phyloP scores from a whole-genome alignment of 2,113 vertebrate genomes.

The Amazona guildingii region DNA sequence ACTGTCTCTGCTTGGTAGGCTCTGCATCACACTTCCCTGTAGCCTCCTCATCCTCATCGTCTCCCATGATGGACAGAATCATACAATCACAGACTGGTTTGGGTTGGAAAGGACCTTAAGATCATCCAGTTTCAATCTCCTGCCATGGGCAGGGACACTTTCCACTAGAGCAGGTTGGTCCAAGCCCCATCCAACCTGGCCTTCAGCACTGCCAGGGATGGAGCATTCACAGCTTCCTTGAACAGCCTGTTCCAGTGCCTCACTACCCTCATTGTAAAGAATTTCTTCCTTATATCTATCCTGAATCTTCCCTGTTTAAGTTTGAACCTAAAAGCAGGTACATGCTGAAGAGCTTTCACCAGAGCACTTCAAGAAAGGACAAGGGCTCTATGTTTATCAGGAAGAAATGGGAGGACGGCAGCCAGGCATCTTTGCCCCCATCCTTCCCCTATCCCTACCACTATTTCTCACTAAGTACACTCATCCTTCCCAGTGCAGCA shows the following conservation, averaged over 20 bases:
- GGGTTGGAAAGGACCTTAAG: neutral
- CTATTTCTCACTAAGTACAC: neutral
- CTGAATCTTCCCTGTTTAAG: neutral
- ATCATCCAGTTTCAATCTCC: neutral
- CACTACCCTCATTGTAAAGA: neutral
- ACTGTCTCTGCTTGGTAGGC: neutral
- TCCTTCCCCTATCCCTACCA: neutral
- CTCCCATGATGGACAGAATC: neutral
- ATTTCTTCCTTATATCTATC: neutral
- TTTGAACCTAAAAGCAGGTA: neutral
- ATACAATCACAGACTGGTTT: neutral
- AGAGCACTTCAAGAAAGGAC: neutral
- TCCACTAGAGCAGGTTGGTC: neutral
- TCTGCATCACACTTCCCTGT: neutral
- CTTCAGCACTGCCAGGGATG: neutral
- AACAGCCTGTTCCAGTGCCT: neutral
- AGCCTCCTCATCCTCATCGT: neutral
- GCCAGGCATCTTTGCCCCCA: neutral
- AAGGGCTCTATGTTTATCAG: rapidly evolving
- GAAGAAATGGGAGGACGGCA: neutral
- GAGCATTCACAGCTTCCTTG: neutral
- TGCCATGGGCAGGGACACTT: neutral
- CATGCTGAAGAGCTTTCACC: neutral
- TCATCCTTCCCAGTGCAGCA: neutral
- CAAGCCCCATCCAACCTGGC: neutral